Base-by-base conservation (phyloP, 2,113 vertebrate species). In the Capricornis sumatraensis region DNA sequence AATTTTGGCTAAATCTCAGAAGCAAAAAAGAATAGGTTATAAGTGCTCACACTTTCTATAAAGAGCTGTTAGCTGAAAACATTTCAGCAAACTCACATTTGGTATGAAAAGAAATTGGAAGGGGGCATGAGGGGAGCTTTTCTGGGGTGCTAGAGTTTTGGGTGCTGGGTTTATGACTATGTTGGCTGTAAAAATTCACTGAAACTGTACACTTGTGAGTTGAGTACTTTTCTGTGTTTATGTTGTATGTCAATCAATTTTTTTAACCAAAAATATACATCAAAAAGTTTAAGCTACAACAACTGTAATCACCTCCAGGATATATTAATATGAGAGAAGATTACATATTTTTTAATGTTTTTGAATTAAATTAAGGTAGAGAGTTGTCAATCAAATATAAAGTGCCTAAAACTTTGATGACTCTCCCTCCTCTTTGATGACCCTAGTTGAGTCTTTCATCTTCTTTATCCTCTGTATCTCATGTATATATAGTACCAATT, bases 291-390 rank as follows among this genome's bases (percentile, higher is more conserved):
- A 55, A 78, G 52, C 40, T 87, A 43, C 57, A 89, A 64, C 52
- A 86, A 87, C 55, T 83, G 53, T 40, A 87, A 14, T 94, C 81
- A 91, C 40, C 43, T 89, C 16, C 19, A 71, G 47, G 47, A 89
- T 88, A 89, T 60, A 40, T 7, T 43, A 74, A 74, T 43, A 78
- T 67, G 83, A 88, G 30, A 91, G 17, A 95, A 21, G 47, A 83
- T 55, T 87, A 93, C 91, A 55, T 83, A 74, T 89, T 94, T 97
- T 12, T 87, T 94, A 87, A 71, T 87, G 74, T 89, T 96, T 74
- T 82, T 64, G 28, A 97, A 74, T 74, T 81, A 92, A 74, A 91
- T 53, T 87, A 94, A 76, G 23, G 14, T 81, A 88, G 30, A 78
- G 53, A 87, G 21, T 67, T 93, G 27, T 89, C 92, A 92, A 52